A percentile compares a stretch with the other conserved stretches of the same genome.
Conservation (phyloP, 2,888 invertebrate species). For the Leptarthrus brevirostris region DNA sequence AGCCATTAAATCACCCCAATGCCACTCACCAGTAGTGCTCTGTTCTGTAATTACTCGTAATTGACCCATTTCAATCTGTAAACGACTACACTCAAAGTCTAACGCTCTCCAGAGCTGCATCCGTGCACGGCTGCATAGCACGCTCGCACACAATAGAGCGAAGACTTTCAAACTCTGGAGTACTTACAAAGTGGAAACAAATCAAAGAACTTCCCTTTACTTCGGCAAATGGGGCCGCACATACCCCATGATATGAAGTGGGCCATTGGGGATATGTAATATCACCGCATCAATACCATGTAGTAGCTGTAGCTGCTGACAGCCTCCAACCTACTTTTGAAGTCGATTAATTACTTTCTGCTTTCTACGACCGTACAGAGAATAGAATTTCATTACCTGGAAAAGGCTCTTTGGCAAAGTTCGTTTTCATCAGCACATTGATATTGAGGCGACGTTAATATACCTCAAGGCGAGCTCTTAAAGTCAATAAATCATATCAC, state of each 20-base stretch:
- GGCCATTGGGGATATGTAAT: background rate
- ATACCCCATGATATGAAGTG: background rate
- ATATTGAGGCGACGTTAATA: conserved; percentile 1
- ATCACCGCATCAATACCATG: background rate
- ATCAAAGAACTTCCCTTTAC: conserved; percentile 2
- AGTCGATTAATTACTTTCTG: conserved; percentile 27
- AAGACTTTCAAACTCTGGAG: background rate
- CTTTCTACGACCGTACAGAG: background rate
- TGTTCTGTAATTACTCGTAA: conserved; percentile 19
- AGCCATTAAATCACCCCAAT: background rate
- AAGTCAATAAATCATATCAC: conserved; percentile 14
- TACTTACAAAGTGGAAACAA: background rate
- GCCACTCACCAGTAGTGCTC: background rate
- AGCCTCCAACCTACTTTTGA: conserved; percentile 16
- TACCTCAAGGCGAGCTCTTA: background rate
- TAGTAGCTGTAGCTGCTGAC: background rate
- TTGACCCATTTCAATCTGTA: conserved; percentile 26
- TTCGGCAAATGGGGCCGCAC: background rate
- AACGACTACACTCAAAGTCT: conserved; percentile 9
- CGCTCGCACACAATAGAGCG: background rate
- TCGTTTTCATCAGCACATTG: conserved; percentile 16
- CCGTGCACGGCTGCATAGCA: background rate
- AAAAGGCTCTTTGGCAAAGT: conserved; percentile 15
- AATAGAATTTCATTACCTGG: conserved; percentile 13
- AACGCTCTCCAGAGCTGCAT: background rate